These are phyloP conservation scores for Brassicogethes aeneus DNA, from an alignment of 2,888 invertebrate species.

Conservation along the genomic window DNA sequence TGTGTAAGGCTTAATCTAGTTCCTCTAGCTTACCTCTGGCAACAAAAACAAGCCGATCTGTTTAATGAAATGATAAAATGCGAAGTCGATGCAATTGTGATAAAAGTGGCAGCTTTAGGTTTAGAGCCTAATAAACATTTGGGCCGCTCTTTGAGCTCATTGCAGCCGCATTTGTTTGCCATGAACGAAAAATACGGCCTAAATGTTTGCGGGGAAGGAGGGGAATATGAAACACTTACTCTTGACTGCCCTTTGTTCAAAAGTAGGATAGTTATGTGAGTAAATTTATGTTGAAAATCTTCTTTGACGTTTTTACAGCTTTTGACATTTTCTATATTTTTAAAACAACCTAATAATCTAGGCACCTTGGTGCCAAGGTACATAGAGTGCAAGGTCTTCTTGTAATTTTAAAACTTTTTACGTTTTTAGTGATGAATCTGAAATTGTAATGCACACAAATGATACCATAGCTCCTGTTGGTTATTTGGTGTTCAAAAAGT, in stretches of 20 bases:
- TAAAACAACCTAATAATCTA: too few relatives aligned
- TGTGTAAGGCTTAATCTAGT: slow-evolving; percentile 84
- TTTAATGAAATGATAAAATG: slow-evolving; percentile 94
- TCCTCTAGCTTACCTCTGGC: slow-evolving; percentile 92
- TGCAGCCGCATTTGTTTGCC: slow-evolving; percentile 77
- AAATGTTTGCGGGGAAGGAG: slow-evolving; percentile 97
- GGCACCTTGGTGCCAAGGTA: too few relatives aligned
- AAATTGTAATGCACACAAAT: slow-evolving; percentile 80
- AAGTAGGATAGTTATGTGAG: slow-evolving; percentile 84
- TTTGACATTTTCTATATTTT: too few relatives aligned
- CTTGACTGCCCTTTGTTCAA: slow-evolving; percentile 94
- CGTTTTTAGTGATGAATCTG: slow-evolving; percentile 66
- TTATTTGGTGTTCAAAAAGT: slow-evolving; percentile 78
- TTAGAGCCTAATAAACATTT: slow-evolving; percentile 79
- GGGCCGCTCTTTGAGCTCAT: slow-evolving; percentile 73
- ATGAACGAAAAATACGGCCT: slow-evolving; percentile 92
- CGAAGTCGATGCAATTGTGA: slow-evolving; percentile 86
- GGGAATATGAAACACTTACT: slow-evolving; percentile 97
- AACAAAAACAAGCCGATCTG: slow-evolving; percentile 87
- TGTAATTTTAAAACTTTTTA: slow-evolving; percentile 5
- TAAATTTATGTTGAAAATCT: slow-evolving; percentile 24
- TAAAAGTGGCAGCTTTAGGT: slow-evolving; percentile 95
- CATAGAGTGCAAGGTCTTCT: too few relatives aligned
- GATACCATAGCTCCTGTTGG: slow-evolving; percentile 93
- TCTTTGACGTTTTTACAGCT: slow-evolving; percentile 10